These are phyloP conservation scores for Metopia argyrocephala DNA, from an alignment of 2,888 invertebrate genomes.

Conservation along the genomic window DNA sequence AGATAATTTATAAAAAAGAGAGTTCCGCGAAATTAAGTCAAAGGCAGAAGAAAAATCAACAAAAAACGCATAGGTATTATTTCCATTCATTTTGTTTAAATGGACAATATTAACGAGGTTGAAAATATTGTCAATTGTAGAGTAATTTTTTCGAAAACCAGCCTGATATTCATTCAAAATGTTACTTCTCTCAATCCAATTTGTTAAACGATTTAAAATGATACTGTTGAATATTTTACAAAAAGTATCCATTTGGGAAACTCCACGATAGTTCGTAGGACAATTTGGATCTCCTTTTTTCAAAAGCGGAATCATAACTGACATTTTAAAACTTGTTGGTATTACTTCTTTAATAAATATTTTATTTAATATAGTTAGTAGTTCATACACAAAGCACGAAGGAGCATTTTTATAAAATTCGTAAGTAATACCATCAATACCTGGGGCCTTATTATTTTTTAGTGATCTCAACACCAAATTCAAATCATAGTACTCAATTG, in stretches of 20 bases:
- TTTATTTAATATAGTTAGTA: background rate
- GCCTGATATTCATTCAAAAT: slow-evolving; percentile 1
- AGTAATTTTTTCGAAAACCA: background rate
- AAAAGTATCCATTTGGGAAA: slow-evolving; percentile 9
- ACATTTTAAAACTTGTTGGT: background rate
- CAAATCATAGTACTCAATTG: slow-evolving; percentile 3
- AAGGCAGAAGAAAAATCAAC: slow-evolving; percentile 40
- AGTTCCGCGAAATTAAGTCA: slow-evolving; percentile 7
- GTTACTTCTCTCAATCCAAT: background rate
- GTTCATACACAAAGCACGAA: background rate
- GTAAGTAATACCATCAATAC: background rate
- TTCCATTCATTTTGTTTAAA: slow-evolving; percentile 17
- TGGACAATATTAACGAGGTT: background rate
- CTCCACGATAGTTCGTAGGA: slow-evolving; percentile 4
- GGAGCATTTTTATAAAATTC: background rate
- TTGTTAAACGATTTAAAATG: slow-evolving; percentile 3
- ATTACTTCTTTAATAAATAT: background rate
- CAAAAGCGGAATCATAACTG: background rate
- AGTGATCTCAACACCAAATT: background rate
- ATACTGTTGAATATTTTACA: slow-evolving; percentile 16
- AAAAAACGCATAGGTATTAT: slow-evolving; percentile 40
- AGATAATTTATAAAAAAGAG: too few species aligned
- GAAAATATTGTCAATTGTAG: background rate
- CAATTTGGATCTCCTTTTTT: slow-evolving; percentile 1
- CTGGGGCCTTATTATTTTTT: background rate